Percentiles rank a stretch among this genome's conserved stretches.
Conservation (phyloP, 2,113 vertebrate species). For the Notothenia rossii region DNA sequence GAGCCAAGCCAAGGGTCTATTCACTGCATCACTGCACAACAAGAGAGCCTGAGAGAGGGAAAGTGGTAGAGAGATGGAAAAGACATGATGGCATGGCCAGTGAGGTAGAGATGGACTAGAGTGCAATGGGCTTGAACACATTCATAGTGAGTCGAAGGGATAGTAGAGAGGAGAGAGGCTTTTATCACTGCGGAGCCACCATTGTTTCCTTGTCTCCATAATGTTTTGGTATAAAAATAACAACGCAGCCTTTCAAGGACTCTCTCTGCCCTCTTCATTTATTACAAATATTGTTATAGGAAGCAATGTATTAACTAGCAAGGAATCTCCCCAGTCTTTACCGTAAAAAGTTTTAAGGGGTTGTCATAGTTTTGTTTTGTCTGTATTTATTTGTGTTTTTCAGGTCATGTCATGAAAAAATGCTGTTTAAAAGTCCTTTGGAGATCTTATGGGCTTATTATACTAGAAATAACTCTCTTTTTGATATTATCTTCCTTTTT, state of each 20-base stretch:
- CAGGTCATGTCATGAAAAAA: background rate
- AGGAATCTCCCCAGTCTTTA: background rate
- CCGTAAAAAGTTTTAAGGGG: background rate
- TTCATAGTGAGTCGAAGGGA: conserved; percentile 45
- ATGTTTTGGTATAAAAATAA: conserved; percentile 10
- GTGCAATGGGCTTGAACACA: conserved; percentile 39
- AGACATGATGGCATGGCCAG: conserved; percentile 40
- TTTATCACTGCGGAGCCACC: conserved; percentile 20
- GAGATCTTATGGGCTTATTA: background rate
- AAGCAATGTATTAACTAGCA: background rate
- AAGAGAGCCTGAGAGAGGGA: conserved; percentile 54
- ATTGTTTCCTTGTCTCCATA: background rate
- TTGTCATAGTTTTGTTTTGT: background rate
- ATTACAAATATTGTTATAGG: background rate
- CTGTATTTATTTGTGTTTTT: background rate
- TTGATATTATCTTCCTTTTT: conserved; percentile 12
- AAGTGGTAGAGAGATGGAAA: conserved; percentile 62
- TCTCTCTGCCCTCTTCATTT: conserved; percentile 5
- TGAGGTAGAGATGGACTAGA: conserved; percentile 61
- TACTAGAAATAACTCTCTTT: background rate
- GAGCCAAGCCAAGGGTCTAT: conserved; percentile 71
- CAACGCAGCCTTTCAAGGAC: background rate
- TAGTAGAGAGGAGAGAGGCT: conserved; percentile 22
- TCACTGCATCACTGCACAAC: conserved; percentile 73
- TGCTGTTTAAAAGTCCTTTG: background rate